Percentiles rank a stretch among this genome's conserved stretches.
Evolutionary conservation across 2,797 vertebrate species (phyloP).

Genomic region (Heterohyrax brucei): DNA sequence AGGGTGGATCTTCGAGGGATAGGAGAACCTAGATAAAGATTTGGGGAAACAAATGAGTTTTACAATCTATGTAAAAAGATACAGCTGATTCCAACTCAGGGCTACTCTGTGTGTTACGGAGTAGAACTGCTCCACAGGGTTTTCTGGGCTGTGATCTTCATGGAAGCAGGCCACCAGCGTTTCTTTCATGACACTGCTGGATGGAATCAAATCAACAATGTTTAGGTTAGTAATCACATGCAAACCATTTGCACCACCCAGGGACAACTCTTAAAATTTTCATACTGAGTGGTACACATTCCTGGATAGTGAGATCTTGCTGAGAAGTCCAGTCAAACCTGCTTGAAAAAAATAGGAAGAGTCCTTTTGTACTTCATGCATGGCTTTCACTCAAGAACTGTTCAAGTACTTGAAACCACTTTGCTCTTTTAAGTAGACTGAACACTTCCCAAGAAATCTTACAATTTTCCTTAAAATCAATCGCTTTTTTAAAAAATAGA

Average conservation of each 20-base stretch:
- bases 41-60: neutral
- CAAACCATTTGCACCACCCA: neutral
- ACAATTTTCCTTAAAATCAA: neutral
- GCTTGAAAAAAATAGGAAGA: neutral
- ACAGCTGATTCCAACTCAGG: neutral
- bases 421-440: neutral
- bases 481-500: neutral
- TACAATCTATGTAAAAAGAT: neutral
- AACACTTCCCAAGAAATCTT: neutral
- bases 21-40: neutral
- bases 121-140: neutral
- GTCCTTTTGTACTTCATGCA: neutral
- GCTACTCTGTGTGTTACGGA: neutral
- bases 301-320: neutral
- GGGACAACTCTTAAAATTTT: neutral
- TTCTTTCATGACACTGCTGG: neutral
- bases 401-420: neutral
- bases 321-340: neutral
- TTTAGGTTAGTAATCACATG: too few relatives aligned
- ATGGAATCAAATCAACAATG: too few relatives aligned
- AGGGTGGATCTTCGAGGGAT: neutral
- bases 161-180: neutral
- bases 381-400: neutral
- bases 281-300: neutral
- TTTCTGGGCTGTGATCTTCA: neutral